A percentile compares a stretch with the other conserved stretches of the same genome.
phyloP scores from a whole-genome alignment of 2,113 vertebrate genomes.

The Caracal caracal region DNA sequence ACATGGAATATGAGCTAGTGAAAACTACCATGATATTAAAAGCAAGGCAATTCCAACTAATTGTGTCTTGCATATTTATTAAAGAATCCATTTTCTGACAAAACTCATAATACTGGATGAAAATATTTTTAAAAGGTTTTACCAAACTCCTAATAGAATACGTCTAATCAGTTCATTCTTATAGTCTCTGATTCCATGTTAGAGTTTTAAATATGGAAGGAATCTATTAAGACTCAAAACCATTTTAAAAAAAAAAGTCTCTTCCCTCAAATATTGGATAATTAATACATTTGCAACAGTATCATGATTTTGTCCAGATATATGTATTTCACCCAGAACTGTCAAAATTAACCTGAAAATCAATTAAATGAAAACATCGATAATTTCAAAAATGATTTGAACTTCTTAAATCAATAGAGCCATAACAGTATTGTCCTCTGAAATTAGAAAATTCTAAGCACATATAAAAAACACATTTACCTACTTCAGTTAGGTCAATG shows the following conservation, averaged over 20 bases:
- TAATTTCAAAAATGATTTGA: constrained; percentile 62
- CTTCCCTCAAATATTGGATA: constrained; percentile 26
- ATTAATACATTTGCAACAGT: constrained; percentile 44
- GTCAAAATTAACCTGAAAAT: constrained; percentile 53
- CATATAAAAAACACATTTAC: constrained; percentile 81
- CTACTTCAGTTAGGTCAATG: constrained; percentile 75
- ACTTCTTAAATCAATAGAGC: constrained; percentile 27
- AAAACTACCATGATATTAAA: constrained; percentile 43
- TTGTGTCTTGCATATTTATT: constrained; percentile 13
- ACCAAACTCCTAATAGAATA: constrained; percentile 20
- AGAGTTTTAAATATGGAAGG: constrained; percentile 42
- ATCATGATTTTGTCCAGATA: constrained; percentile 31
- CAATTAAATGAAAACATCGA: constrained; percentile 54
- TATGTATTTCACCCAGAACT: constrained; percentile 38
- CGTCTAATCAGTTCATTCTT: constrained; percentile 19
- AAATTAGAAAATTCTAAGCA: constrained; percentile 81
- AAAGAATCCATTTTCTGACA: constrained; percentile 41
- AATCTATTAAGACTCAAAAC: constrained; percentile 15
- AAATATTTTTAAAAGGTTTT: constrained; percentile 24
- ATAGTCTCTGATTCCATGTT: constrained; percentile 49
- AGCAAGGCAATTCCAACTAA: constrained; percentile 44
- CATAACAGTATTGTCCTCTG: constrained; percentile 19
- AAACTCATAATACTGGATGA: background rate
- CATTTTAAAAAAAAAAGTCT: background rate
- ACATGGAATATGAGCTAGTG: constrained; percentile 26